Percentiles rank a stretch among this genome's conserved stretches.
Conservation (phyloP, 1,140 invertebrate genomes). For the Leptinotarsa defecta region DNA sequence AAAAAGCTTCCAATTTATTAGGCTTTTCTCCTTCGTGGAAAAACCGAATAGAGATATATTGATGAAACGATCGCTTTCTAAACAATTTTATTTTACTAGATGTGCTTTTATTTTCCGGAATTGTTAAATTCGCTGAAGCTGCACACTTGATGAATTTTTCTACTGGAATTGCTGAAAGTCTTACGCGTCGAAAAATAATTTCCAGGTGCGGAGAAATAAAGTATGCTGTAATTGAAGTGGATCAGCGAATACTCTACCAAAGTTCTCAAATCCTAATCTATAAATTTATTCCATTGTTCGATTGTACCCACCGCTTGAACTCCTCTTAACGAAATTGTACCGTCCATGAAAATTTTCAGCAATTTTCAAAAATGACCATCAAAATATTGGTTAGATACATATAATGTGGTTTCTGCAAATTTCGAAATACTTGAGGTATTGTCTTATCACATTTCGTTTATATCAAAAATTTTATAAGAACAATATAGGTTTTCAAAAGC, state of each 20-base stretch:
- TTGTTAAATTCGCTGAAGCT: not conserved
- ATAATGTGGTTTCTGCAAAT: no score
- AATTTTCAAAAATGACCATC: no score
- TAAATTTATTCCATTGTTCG: not conserved
- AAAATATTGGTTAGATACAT: no score
- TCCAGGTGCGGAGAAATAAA: not conserved
- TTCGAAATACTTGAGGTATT: no score
- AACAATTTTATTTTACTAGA: not conserved
- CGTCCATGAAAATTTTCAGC: no score
- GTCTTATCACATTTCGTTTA: no score
- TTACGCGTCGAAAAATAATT: not conserved
- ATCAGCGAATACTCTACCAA: not conserved
- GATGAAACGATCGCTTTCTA: slow-evolving; percentile 15
- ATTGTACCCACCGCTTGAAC: no score
- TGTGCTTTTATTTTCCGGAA: not conserved
- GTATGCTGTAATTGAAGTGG: not conserved
- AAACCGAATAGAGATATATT: slow-evolving; percentile 19
- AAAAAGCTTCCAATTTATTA: slow-evolving; percentile 20
- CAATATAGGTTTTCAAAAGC: no score
- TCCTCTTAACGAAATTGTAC: no score
- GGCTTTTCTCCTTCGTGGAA: slow-evolving; percentile 9
- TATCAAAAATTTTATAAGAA: no score
- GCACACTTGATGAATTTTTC: not conserved
- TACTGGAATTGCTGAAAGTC: not conserved
- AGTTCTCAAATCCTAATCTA: not conserved